Percentiles rank a stretch among this genome's conserved stretches.
These are phyloP conservation scores for Drosophila rufa DNA, from an alignment of 1,140 invertebrate species.

Conservation along the genomic window DNA sequence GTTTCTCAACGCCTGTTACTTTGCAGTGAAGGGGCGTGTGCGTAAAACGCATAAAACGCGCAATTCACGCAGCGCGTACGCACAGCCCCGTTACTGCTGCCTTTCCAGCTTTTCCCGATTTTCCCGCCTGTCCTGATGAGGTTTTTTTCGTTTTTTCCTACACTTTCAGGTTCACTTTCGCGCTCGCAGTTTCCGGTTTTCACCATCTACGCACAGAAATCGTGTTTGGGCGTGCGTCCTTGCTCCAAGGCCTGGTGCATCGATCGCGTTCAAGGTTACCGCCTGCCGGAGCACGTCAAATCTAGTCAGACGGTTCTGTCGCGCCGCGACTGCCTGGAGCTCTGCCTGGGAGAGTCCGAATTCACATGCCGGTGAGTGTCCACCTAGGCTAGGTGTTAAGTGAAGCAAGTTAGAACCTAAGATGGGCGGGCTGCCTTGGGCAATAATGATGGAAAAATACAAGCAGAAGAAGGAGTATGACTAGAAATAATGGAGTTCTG, in stretches of 20 bases:
- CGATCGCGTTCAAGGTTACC: constrained; percentile 95
- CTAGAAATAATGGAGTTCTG: background rate
- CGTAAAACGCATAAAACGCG: constrained; percentile 69
- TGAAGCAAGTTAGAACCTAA: background rate
- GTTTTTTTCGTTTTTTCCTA: constrained; percentile 25
- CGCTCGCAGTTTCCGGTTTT: constrained; percentile 97
- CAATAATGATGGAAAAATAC: background rate
- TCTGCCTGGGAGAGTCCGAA: constrained; percentile 94
- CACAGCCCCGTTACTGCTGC: constrained; percentile 71
- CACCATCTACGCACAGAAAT: constrained; percentile 97
- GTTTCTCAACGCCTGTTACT: constrained; percentile 84
- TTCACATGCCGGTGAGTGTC: constrained; percentile 94
- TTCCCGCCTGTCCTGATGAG: constrained; percentile 11
- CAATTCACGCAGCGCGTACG: constrained; percentile 58
- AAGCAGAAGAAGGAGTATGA: background rate
- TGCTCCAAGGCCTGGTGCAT: constrained; percentile 96
- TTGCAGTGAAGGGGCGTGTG: constrained; percentile 84
- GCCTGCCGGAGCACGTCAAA: constrained; percentile 90
- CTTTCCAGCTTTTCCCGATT: constrained; percentile 32
- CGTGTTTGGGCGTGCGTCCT: constrained; percentile 93
- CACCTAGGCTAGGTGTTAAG: constrained; percentile 6
- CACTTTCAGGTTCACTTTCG: constrained; percentile 91
- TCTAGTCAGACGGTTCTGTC: constrained; percentile 90
- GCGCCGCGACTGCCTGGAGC: constrained; percentile 94
- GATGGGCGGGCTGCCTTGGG: background rate